Evolutionary conservation across 2,797 vertebrate species (phyloP), one percentile per base, ranked within the genome.

Genomic region (Arnoldichthys spilopterus): DNA sequence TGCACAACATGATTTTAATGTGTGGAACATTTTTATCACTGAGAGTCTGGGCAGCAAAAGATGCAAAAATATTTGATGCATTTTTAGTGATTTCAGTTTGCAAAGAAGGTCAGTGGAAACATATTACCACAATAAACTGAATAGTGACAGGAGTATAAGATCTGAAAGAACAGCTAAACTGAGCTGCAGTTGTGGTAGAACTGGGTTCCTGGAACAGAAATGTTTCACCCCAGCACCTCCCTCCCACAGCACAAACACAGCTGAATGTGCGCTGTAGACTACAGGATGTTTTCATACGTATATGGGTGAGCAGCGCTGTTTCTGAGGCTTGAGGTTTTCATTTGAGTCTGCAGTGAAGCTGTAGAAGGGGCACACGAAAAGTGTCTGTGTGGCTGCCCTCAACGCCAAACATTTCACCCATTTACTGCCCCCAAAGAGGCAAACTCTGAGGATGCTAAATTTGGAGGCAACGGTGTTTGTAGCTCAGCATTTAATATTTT

Each of bases 291-390:
- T 28, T 30, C 2, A 5, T 75, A 61, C 26, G 47, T 34, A 32
- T 40, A 45, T 20, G n/a, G 4, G 37, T 37, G 4, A 51, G 24
- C 37, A 51, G 34, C 4, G 6, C 26, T 16, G 71, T 47, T 15
- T 7, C 28, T 18, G 58, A 30, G 22, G 12, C 28, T 30, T 53
- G 56, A 49, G 77, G 26, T 49, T 56, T 72, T 45, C 18, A 45
- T 72, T 34, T 64, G 16, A 6, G 3, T 34, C 12, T 32, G 40
- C 71, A 12, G 40, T 8, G 16, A 61, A 15, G 40, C 62, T 15
- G n/a, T 59, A 20, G 53, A 32, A 34, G n/a, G 40, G 51, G 26
- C 59, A 34, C 11, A 61, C 78, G 74, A 72, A 72, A 79, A 74
- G 32, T 51, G n/a, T 24, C 56, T 15, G 18, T 67, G 71, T 28